Base-by-base conservation (phyloP, 2,113 vertebrate species). In the Pycnonotus jocosus region DNA sequence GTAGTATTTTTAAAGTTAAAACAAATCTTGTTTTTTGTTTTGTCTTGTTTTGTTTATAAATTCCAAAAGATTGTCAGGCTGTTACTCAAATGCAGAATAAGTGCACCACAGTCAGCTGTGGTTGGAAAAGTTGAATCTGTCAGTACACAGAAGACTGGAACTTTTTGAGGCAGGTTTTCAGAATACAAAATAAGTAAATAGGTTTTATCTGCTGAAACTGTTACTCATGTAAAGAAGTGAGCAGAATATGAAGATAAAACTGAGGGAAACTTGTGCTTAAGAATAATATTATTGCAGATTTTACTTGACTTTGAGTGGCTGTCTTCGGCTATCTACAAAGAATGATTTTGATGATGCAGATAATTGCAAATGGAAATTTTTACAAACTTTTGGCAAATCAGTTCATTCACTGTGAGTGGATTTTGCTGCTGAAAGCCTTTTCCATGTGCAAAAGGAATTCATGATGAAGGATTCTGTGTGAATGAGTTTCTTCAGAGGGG, bases 361-460 rank as follows among this genome's bases (percentile, higher is more conserved):
- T 91, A 89, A 89, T 74, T 86, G 40, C 13, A 92, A 53, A 68
- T 91, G 22, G 60, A 84, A 33, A 86, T 93, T 94, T 94, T 47
- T 64, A 57, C 73, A 81, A 94, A 91, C 56, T 79, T 88, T n/a
- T 86, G 56, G 38, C 40, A 78, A 71, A 91, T 86, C 51, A 60
- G 4, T 51, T 94, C 17, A 56, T 89, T 86, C 44, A 42, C 25
- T 13, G 5, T 68, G 40, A 68, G 45, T 68, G 13, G 25, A 78
- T 86, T 84, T 91, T 96, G 35, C 69, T 91, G 22, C 60, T 95
- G 91, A 95, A 92, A 92, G 38, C 13, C 28, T 86, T 94, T 95
- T 86, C 47, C 56, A 5, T 50, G 77, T 76, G 53, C 30, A 79
- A 56, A 74, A 56, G 19, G 20, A 51, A 51, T 45, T 92, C 7